phyloP scores from a whole-genome alignment of 2,113 vertebrate species.

The Hippocampus comes region DNA sequence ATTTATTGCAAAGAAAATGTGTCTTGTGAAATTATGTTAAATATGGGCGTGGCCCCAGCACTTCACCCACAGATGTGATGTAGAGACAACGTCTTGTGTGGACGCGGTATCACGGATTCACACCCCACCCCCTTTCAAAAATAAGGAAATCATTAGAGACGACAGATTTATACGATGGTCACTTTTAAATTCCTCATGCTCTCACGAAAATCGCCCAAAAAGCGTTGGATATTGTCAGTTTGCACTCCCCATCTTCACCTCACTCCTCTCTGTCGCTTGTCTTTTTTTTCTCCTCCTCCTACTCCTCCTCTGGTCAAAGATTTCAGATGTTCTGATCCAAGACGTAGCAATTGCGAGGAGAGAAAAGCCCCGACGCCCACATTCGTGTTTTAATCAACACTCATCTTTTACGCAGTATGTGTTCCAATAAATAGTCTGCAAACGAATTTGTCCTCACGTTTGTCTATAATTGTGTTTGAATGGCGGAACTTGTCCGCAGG shows the following conservation, averaged over 20 bases:
- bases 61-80: slow-evolving; percentile 68
- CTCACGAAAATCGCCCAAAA: slow-evolving; percentile 33
- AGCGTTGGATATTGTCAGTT: slow-evolving; percentile 60
- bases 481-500: slow-evolving; percentile 26
- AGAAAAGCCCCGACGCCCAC: slow-evolving; percentile 76
- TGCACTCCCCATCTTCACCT: slow-evolving; percentile 10
- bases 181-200: slow-evolving; percentile 3
- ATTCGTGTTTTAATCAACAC: slow-evolving; percentile 79
- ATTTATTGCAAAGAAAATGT: not conserved
- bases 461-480: slow-evolving; percentile 34
- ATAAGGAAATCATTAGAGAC: slow-evolving; percentile 3
- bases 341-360: slow-evolving; percentile 72
- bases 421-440: slow-evolving; percentile 46
- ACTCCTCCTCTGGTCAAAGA: slow-evolving; percentile 39
- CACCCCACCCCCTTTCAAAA: not conserved
- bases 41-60: slow-evolving; percentile 74
- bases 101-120: no score
- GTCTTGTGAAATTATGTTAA: slow-evolving; percentile 58
- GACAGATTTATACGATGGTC: slow-evolving; percentile 32
- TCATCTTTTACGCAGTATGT: slow-evolving; percentile 59
- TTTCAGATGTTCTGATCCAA: slow-evolving; percentile 69
- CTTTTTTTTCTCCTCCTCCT: not conserved
- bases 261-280: not conserved
- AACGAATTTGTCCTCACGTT: slow-evolving; percentile 27
- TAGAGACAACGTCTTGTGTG: slow-evolving; percentile 68